These are phyloP conservation scores for Ganaspis sp. DNA, from an alignment of 1,140 invertebrate species.

Conservation along the genomic window DNA sequence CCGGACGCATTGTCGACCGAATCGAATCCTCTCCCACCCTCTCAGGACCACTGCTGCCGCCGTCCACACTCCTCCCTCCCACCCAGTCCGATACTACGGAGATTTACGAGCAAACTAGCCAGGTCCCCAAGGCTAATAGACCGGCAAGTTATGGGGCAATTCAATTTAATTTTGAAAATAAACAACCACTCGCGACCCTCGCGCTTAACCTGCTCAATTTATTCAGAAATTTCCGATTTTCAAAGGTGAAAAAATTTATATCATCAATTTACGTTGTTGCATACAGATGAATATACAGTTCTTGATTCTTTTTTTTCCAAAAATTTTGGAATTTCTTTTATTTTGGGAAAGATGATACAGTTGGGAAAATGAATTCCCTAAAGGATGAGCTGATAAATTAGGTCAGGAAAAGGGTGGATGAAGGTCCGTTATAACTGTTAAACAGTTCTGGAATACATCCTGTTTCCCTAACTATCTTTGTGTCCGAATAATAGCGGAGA, in stretches of 20 bases:
- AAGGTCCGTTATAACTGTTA: constrained; percentile 19
- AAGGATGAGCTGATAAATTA: not conserved
- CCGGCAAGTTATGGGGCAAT: constrained; percentile 72
- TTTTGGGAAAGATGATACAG: too few relatives aligned
- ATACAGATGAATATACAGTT: too few relatives aligned
- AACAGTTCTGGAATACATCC: not conserved
- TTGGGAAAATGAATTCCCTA: too few relatives aligned
- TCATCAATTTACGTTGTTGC: not conserved
- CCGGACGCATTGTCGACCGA: constrained; percentile 69
- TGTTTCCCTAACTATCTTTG: constrained; percentile 5
- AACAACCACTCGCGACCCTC: constrained; percentile 56
- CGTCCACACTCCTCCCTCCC: constrained; percentile 42
- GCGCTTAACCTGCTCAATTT: not conserved
- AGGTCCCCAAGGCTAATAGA: constrained; percentile 70
- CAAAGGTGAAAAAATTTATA: not conserved
- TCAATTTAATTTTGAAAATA: constrained; percentile 74
- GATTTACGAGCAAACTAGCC: constrained; percentile 73
- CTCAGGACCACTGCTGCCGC: constrained; percentile 33
- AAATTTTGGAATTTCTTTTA: not conserved
- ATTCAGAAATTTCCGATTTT: not conserved
- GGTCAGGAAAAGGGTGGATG: not conserved
- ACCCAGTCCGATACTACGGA: constrained; percentile 66
- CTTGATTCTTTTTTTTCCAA: not conserved
- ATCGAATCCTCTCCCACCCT: constrained; percentile 58
- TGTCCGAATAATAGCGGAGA: not conserved